phyloP scores from a whole-genome alignment of 1,140 invertebrate species.

The Zaprionus taronus region DNA sequence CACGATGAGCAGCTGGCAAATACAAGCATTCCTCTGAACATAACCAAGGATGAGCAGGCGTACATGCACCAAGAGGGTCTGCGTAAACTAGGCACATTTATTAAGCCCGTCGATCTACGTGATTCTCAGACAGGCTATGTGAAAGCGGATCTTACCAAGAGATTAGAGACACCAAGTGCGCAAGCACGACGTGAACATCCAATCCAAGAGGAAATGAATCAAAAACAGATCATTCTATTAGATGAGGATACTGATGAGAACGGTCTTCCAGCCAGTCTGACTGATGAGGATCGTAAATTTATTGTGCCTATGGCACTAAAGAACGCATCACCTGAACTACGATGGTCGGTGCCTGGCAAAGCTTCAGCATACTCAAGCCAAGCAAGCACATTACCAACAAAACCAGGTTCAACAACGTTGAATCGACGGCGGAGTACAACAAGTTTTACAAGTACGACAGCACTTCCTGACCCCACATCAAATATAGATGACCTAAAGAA shows the following conservation, averaged over 20 bases:
- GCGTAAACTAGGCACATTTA: conserved; percentile 78
- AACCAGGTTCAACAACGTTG: conserved; percentile 15
- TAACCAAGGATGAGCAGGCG: conserved; percentile 79
- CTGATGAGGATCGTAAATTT: conserved; percentile 79
- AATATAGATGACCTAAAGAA: conserved; percentile 83
- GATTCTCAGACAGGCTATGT: conserved; percentile 78
- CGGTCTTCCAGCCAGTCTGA: conserved; percentile 72
- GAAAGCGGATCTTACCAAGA: conserved; percentile 73
- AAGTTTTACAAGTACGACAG: conserved; percentile 43
- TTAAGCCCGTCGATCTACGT: conserved; percentile 79
- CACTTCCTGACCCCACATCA: conserved; percentile 46
- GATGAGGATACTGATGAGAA: conserved; percentile 81
- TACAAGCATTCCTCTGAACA: conserved; percentile 78
- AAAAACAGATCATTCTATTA: conserved; percentile 80
- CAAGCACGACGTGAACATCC: conserved; percentile 64
- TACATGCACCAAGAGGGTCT: conserved; percentile 80
- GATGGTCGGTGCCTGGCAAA: conserved; percentile 30
- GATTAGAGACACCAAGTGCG: conserved; percentile 49
- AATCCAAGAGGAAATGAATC: conserved; percentile 82
- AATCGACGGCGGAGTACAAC: conserved; percentile 40
- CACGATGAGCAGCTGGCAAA: conserved; percentile 77
- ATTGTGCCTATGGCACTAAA: conserved; percentile 84
- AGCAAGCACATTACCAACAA: conserved; percentile 35
- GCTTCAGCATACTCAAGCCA: conserved; percentile 14
- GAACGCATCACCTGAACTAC: conserved; percentile 72